A percentile compares a stretch with the other conserved stretches of the same genome.
Conservation (phyloP, 2,888 invertebrate genomes). For the Rambutsinella grinnellia region DNA sequence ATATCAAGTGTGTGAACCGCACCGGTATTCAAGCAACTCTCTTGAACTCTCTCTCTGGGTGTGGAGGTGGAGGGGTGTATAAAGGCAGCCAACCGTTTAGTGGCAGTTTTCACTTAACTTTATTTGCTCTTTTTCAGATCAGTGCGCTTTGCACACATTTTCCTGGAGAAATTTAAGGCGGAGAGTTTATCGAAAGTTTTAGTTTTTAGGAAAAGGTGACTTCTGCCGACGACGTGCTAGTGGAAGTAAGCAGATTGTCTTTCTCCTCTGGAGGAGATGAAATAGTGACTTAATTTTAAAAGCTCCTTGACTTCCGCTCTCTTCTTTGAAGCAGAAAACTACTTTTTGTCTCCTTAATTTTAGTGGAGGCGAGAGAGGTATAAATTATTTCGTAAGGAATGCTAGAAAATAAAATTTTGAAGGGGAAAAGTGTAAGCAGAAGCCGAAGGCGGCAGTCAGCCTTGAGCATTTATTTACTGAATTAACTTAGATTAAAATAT, state of each 20-base stretch:
- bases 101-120: no score
- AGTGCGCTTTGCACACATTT: no score
- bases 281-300: slow-evolving; percentile 49
- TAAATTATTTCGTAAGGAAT: not conserved
- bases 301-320: not conserved
- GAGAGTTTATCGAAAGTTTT: no score
- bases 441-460: not conserved
- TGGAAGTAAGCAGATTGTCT: slow-evolving; percentile 48
- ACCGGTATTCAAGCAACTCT: no score
- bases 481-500: slow-evolving; percentile 33
- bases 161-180: no score
- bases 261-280: slow-evolving; percentile 27
- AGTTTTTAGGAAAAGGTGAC: no score
- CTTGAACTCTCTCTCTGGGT: no score
- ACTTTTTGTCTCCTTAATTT: not conserved
- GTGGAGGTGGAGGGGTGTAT: no score
- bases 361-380: no score
- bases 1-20: no score
- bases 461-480: slow-evolving; percentile 36
- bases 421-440: not conserved
- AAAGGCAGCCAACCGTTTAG: no score
- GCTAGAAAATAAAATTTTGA: not conserved
- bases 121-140: no score
- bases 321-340: slow-evolving; percentile 28
- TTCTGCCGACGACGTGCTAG: not conserved